A percentile compares a stretch with the other conserved stretches of the same genome.
phyloP scores from a whole-genome alignment of 2,888 invertebrate species.

The Agrenia bidenticulata region DNA sequence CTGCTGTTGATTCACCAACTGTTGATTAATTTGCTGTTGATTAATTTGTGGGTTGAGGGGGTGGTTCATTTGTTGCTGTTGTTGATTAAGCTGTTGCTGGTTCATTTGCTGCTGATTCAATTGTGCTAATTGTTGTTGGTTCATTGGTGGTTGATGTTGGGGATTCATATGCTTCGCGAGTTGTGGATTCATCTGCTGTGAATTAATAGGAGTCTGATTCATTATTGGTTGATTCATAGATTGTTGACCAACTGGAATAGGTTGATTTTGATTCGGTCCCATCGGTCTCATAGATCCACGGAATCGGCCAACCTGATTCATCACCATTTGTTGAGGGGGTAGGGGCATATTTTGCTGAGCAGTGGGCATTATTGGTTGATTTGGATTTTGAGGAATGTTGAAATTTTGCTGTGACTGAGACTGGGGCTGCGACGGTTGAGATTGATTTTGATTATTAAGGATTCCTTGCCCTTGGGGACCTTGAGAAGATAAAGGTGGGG shows the following conservation, averaged over 20 bases:
- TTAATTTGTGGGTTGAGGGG: conserved; percentile 45
- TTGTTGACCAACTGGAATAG: conserved; percentile 1
- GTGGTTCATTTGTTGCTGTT: conserved; percentile 45
- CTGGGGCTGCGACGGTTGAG: conserved; percentile 50
- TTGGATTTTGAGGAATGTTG: conserved; percentile 55
- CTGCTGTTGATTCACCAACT: conserved; percentile 40
- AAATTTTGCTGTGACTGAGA: conserved; percentile 53
- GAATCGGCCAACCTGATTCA: conserved; percentile 54
- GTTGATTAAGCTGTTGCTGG: conserved; percentile 63
- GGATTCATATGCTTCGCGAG: conserved; percentile 14
- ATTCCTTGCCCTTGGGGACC: conserved; percentile 60
- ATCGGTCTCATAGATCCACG: conserved; percentile 3
- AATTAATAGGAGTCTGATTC: conserved; percentile 24
- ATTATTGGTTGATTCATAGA: conserved; percentile 29
- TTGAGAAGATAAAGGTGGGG: conserved; percentile 57
- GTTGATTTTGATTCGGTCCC: conserved; percentile 7
- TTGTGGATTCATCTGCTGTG: conserved; percentile 32
- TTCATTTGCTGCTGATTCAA: conserved; percentile 79
- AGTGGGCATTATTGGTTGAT: conserved; percentile 53
- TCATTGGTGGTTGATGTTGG: conserved; percentile 27
- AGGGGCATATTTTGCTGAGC: conserved; percentile 52
- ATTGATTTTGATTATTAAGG: conserved; percentile 1
- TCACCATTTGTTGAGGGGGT: conserved; percentile 53
- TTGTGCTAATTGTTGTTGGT: conserved; percentile 75
- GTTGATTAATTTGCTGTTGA: conserved; percentile 51